phyloP scores from a whole-genome alignment of 2,797 vertebrate species.

The Pelobates cultripes region DNA sequence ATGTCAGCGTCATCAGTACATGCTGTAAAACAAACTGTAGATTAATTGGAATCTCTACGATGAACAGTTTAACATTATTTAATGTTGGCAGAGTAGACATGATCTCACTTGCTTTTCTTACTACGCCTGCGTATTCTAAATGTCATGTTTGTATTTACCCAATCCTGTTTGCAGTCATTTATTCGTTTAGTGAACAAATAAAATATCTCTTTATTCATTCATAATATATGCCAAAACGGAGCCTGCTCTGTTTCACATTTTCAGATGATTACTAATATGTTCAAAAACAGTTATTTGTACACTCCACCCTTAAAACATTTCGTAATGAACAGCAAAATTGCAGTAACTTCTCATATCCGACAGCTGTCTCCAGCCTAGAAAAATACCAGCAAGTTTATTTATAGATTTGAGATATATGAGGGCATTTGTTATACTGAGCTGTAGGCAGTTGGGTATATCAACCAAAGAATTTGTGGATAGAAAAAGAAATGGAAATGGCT shows the following conservation, averaged over 20 bases:
- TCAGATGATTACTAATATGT: background rate
- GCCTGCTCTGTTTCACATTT: background rate
- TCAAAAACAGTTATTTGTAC: background rate
- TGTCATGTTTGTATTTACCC: background rate
- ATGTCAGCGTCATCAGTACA: no score
- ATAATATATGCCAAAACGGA: background rate
- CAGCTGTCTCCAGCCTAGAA: background rate
- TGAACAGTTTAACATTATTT: background rate
- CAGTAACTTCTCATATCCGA: background rate
- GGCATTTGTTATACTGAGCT: slow-evolving; percentile 8
- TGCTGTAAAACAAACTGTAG: no score
- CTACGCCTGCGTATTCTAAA: background rate
- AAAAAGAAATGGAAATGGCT: background rate
- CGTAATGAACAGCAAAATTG: background rate
- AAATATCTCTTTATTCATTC: background rate
- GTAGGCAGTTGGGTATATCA: background rate
- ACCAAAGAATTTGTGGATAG: slow-evolving; percentile 7
- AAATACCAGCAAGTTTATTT: slow-evolving; percentile 11
- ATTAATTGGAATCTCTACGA: no score
- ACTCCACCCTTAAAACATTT: background rate
- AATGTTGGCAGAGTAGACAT: slow-evolving; percentile 27
- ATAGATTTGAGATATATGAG: slow-evolving; percentile 4
- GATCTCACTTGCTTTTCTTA: slow-evolving; percentile 37
- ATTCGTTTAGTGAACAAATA: background rate
- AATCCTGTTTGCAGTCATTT: background rate